A percentile compares a stretch with the other conserved stretches of the same genome.
Conservation (phyloP, 2,888 invertebrate genomes). For the Scaptomyza flava region DNA sequence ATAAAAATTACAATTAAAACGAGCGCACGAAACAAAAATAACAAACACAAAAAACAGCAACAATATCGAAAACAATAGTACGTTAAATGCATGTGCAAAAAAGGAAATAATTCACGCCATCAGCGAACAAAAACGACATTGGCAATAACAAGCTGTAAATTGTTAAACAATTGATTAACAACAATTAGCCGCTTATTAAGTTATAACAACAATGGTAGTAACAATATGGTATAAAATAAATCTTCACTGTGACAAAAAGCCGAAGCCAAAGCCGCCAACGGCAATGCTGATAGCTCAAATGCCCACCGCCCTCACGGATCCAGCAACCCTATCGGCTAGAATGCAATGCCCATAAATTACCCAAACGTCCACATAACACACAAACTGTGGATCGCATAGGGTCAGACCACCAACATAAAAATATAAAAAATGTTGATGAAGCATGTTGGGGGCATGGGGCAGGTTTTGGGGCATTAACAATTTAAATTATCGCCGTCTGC, state of each 20-base stretch:
- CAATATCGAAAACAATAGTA: constrained; percentile 21
- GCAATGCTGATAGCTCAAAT: constrained; percentile 10
- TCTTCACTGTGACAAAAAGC: constrained; percentile 51
- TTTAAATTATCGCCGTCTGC: constrained; percentile 66
- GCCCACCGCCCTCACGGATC: neutral
- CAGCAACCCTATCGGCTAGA: constrained; percentile 58
- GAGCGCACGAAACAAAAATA: constrained; percentile 56
- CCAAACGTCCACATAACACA: constrained; percentile 14
- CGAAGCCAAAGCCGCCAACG: constrained; percentile 27
- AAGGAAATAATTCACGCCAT: constrained; percentile 68
- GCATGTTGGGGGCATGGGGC: constrained; percentile 12
- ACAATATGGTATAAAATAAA: constrained; percentile 59
- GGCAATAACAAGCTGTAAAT: constrained; percentile 71
- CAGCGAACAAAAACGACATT: constrained; percentile 33
- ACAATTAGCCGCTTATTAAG: constrained; percentile 82
- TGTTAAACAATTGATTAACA: constrained; percentile 83
- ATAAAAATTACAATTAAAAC: constrained; percentile 76
- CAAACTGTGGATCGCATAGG: neutral
- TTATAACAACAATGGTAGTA: constrained; percentile 69
- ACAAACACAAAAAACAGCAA: constrained; percentile 55
- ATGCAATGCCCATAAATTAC: constrained; percentile 68
- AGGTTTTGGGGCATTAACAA: constrained; percentile 57
- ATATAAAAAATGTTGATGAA: constrained; percentile 39
- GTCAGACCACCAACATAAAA: constrained; percentile 20
- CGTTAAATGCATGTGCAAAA: constrained; percentile 54